Conservation (phyloP, 2,797 vertebrate genomes). For the Sternarchorhynchus goeldii region DNA sequence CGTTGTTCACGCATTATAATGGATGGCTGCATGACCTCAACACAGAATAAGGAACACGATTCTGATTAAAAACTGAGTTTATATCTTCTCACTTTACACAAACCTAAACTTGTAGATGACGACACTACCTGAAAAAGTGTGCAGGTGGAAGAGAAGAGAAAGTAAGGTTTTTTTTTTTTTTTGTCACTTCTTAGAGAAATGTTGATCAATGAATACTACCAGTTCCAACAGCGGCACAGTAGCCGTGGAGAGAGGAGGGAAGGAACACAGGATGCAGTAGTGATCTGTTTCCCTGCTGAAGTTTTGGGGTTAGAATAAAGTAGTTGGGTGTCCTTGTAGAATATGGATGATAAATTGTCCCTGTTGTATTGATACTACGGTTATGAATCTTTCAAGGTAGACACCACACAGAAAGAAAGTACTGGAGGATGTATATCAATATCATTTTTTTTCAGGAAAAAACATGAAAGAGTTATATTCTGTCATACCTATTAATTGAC, state of each 20-base stretch:
- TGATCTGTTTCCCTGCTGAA: slow-evolving; percentile 61
- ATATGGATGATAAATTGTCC: slow-evolving; percentile 63
- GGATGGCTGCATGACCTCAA: slow-evolving; percentile 20
- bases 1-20: slow-evolving; percentile 24
- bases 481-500: slow-evolving; percentile 24
- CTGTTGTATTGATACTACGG: slow-evolving; percentile 57
- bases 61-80: background rate
- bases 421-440: slow-evolving; percentile 42
- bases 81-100: background rate
- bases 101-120: background rate
- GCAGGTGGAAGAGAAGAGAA: slow-evolving; percentile 5
- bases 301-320: slow-evolving; percentile 65
- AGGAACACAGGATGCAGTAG: slow-evolving; percentile 49
- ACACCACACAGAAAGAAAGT: slow-evolving; percentile 40
- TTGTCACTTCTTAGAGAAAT: slow-evolving; percentile 33
- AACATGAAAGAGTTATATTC: slow-evolving; percentile 39
- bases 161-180: slow-evolving; percentile 17
- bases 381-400: slow-evolving; percentile 61
- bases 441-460: slow-evolving; percentile 31
- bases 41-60: background rate
- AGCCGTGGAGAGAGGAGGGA: slow-evolving; percentile 29
- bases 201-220: slow-evolving; percentile 54
- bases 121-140: slow-evolving; percentile 16
- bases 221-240: slow-evolving; percentile 32
- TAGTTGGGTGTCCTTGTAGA: slow-evolving; percentile 59